Evolutionary conservation across 2,888 invertebrate species (phyloP), one percentile per base, ranked within the genome.

Genomic region (Dinocampus coccinellae): DNA sequence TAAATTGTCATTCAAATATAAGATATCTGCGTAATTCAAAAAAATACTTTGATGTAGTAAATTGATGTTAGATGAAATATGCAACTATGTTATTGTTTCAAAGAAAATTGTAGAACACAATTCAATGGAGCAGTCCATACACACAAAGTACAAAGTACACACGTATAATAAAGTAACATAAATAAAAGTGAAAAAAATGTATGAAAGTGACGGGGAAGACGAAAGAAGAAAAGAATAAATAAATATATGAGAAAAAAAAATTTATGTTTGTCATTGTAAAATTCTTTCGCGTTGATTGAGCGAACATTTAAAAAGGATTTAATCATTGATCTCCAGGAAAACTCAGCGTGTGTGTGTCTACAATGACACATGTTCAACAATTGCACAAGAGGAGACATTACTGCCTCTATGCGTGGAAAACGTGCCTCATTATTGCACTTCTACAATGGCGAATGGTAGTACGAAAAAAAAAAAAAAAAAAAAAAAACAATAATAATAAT

Each of bases 341-440:
- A 36, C 6, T 47, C 9, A n/a, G 16, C 16, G 47, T 47, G 47
- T 47, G 9, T 47, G 13, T 42, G 42, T 42, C n/a, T 22, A 52
- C 6, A 29, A 7, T 47, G 47, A 4, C 7, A 16, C 9, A 16
- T 16, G 16, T 7, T 47, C 42, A 63, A 47, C 47, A 42, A 63
- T 64, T 53, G 53, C 36, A 36, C 47, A 64, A 52, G 26, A 64
- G 16, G 7, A 47, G 47, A n/a, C 4, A 64, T 64, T 3, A 34
- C 34, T 52, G 20, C 33, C 26, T 10, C 53, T 64, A 20, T 20
- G 47, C 16, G 20, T 16, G 16, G 16, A 20, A 53, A 64, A 22
- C 16, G 53, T 53, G 64, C 33, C 36, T 55, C 65, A 66, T 55
- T 66, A 53, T 22, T 36, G 65, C 65, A 53, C 33, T 24, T 24